Evolutionary conservation across 2,888 invertebrate genomes (phyloP).

Genomic region (Gonocerus acuteangulatus): DNA sequence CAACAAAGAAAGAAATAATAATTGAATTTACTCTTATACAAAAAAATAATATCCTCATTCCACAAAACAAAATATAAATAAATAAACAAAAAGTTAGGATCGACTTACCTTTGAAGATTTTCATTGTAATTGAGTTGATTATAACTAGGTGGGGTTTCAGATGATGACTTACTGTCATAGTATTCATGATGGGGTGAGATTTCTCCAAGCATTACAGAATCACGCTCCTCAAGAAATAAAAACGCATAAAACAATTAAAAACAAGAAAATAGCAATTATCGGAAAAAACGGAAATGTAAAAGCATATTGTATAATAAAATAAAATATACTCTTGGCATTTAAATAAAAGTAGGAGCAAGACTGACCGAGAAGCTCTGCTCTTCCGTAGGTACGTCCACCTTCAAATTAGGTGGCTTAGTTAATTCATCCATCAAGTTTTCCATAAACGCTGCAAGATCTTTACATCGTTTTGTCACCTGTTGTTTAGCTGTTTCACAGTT

Average conservation of each 20-base stretch:
- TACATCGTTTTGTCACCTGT: slow-evolving; percentile 60
- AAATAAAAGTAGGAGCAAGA: not conserved
- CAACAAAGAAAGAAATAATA: too few relatives aligned
- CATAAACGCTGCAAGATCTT: slow-evolving; percentile 66
- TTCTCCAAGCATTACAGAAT: slow-evolving; percentile 73
- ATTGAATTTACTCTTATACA: too few relatives aligned
- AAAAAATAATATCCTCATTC: too few relatives aligned
- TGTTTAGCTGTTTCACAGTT: slow-evolving; percentile 55
- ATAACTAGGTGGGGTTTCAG: slow-evolving; percentile 73
- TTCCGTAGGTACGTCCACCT: slow-evolving; percentile 53
- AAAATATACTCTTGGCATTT: not conserved
- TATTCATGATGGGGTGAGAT: slow-evolving; percentile 78
- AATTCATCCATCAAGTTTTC: slow-evolving; percentile 64
- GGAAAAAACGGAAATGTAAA: not conserved
- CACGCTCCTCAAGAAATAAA: slow-evolving; percentile 55
- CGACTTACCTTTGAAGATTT: slow-evolving; percentile 58
- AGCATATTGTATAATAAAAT: not conserved
- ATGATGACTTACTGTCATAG: slow-evolving; percentile 69
- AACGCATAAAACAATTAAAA: not conserved
- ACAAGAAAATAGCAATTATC: slow-evolving; percentile 15
- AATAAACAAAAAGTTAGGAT: too few relatives aligned
- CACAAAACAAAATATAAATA: too few relatives aligned
- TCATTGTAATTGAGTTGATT: slow-evolving; percentile 79
- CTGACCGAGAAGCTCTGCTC: slow-evolving; percentile 51
- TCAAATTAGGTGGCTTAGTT: slow-evolving; percentile 50